These are phyloP conservation scores for Lutraria lutraria DNA, from an alignment of 2,888 invertebrate genomes.

Conservation along the genomic window DNA sequence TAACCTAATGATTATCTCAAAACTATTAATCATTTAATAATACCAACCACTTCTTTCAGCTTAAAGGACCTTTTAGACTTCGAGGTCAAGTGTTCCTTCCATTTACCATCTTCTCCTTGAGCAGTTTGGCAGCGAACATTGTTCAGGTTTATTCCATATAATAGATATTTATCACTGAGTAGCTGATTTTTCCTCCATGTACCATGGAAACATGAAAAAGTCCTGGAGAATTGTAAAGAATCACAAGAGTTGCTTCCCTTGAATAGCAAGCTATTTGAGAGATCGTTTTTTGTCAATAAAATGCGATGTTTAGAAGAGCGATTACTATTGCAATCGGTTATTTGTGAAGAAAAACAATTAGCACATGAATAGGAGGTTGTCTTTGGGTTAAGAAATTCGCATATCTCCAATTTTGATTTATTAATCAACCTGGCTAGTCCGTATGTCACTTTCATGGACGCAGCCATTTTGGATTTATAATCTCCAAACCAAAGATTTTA, in stretches of 20 bases:
- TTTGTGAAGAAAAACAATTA: slow-evolving; percentile 2
- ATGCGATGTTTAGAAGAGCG: not conserved
- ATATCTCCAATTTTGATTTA: not conserved
- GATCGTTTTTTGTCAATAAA: slow-evolving; percentile 9
- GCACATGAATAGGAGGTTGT: not conserved
- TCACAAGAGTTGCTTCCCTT: slow-evolving; percentile 9
- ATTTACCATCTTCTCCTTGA: not conserved
- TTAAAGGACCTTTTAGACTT: not conserved
- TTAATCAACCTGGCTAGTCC: not conserved
- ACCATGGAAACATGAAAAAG: not conserved
- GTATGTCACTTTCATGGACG: slow-evolving; percentile 56
- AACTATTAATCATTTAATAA: not conserved
- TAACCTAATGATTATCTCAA: no score
- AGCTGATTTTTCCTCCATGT: not conserved
- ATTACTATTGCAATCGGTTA: not conserved
- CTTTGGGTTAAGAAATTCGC: not conserved
- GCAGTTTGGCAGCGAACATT: not conserved
- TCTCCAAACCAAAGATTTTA: slow-evolving; percentile 17
- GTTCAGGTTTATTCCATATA: not conserved
- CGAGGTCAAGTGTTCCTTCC: slow-evolving; percentile 2
- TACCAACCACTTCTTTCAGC: slow-evolving; percentile 12
- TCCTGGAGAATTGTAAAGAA: not conserved
- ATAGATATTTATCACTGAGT: not conserved
- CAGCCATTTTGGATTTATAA: slow-evolving; percentile 58
- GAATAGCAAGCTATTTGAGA: not conserved